Percentiles rank a stretch among this genome's conserved stretches.
Evolutionary conservation across 2,888 invertebrate genomes (phyloP).

Genomic region (Zootermopsis nevadensis): DNA sequence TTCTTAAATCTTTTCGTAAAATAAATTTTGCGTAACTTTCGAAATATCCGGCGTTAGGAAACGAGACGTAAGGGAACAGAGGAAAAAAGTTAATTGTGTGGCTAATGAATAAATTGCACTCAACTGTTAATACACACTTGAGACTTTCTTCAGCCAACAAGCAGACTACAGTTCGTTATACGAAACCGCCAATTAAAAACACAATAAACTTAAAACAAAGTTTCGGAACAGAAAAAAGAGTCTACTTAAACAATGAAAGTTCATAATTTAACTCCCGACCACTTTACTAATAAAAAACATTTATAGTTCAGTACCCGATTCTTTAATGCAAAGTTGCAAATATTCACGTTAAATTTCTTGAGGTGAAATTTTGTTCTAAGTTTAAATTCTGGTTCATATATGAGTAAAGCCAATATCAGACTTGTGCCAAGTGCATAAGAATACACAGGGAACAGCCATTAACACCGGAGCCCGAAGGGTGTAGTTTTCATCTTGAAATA

Average conservation of each 20-base stretch:
- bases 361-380: not conserved
- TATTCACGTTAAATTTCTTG: not conserved
- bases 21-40: not conserved
- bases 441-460: too few relatives aligned
- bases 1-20: not conserved
- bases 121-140: not conserved
- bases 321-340: not conserved
- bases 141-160: not conserved
- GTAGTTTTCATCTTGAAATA: too few relatives aligned
- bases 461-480: too few relatives aligned
- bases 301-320: not conserved
- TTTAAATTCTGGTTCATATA: too few relatives aligned
- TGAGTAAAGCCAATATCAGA: too few relatives aligned
- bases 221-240: not conserved
- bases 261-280: not conserved
- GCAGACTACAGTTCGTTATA: not conserved
- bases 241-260: not conserved
- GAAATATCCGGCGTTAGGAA: not conserved
- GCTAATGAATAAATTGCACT: constrained; percentile 18
- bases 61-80: not conserved
- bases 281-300: not conserved
- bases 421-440: too few relatives aligned
- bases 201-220: not conserved
- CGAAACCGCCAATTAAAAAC: constrained; percentile 27
- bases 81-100: constrained; percentile 7